These are phyloP conservation scores for Petrolisthes manimaculis DNA, from an alignment of 2,888 invertebrate species.

Conservation along the genomic window DNA sequence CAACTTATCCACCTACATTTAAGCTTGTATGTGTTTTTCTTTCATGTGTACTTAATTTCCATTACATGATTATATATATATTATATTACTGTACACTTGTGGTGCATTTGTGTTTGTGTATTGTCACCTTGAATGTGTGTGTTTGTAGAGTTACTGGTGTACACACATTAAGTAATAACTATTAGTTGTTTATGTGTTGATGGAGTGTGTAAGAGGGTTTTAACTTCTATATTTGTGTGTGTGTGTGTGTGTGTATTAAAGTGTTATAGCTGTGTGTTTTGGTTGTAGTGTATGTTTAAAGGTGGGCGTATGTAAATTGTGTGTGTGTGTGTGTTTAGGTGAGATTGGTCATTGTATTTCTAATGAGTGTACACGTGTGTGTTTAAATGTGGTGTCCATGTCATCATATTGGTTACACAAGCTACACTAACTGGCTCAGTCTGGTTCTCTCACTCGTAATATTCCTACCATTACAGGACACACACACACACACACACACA, in stretches of 20 bases:
- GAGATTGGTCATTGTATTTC: neutral
- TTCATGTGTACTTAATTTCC: too few relatives aligned
- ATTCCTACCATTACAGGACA: too few relatives aligned
- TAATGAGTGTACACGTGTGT: neutral
- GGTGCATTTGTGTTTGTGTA: slow-evolving; percentile 7
- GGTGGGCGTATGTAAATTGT: neutral
- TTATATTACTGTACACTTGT: too few relatives aligned
- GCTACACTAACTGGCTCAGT: too few relatives aligned
- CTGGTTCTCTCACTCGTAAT: too few relatives aligned
- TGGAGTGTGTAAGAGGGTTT: neutral
- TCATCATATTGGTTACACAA: too few relatives aligned
- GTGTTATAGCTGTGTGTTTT: neutral
- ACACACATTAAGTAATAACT: too few relatives aligned
- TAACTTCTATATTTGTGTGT: neutral
- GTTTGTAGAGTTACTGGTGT: neutral
- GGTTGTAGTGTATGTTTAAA: neutral
- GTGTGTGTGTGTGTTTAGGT: neutral
- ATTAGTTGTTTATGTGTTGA: too few relatives aligned
- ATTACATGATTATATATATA: neutral
- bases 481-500: too few relatives aligned
- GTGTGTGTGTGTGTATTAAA: neutral
- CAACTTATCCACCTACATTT: too few relatives aligned
- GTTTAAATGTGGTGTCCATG: neutral
- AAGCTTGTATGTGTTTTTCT: too few relatives aligned
- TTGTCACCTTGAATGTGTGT: neutral